Base-by-base conservation (phyloP, 2,797 vertebrate species). In the Adrianichthys oophorus region DNA sequence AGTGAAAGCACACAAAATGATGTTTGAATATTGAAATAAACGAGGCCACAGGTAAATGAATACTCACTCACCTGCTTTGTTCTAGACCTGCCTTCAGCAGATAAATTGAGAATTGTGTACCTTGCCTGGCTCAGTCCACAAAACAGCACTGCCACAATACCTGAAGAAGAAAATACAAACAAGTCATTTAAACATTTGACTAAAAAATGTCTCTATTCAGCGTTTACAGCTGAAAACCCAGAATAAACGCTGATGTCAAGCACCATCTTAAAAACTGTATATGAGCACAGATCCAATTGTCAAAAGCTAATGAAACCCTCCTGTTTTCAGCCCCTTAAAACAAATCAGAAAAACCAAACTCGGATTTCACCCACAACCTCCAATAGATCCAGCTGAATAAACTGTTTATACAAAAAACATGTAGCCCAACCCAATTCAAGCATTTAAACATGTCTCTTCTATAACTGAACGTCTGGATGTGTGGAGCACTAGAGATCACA, bases 91-190 rank as follows among this genome's bases (percentile, higher is more conserved):
- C 90, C 92, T 74, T 94, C 92, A 4, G 74, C 12, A 2, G 93
- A 95, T 57, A 95, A 82, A 54, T 95, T 95, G 80, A 93, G 93
- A 82, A 90, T 86, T 17, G 94, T 95, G 62, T 95, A 95, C 64
- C 92, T 92, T 19, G 93, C 92, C 74, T 96, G 94, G 7, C 91
- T 93, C 65, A 96, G 88, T 70, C 94, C 94, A 59, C 94, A 95
- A 81, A 94, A 95, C 60, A 95, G 86, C 68, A 96, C 91, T n/a
- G 94, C 91, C 40, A 95, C 93, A 62, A 95, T 93, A 46, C 93
- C 95, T 95, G 86, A 53, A 91, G 81, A 78, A 81, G n/a, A 12
- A 13, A 52, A 15, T 86, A 79, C 52, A 60, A 47, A 54, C 66
- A 56, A 2, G 15, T 0, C 42, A 24, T 47, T 47, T 1, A 19